Percentiles rank a stretch among this genome's conserved stretches.
Evolutionary conservation across 2,113 vertebrate genomes (phyloP).

Genomic region (Sclerurus mexicanus): DNA sequence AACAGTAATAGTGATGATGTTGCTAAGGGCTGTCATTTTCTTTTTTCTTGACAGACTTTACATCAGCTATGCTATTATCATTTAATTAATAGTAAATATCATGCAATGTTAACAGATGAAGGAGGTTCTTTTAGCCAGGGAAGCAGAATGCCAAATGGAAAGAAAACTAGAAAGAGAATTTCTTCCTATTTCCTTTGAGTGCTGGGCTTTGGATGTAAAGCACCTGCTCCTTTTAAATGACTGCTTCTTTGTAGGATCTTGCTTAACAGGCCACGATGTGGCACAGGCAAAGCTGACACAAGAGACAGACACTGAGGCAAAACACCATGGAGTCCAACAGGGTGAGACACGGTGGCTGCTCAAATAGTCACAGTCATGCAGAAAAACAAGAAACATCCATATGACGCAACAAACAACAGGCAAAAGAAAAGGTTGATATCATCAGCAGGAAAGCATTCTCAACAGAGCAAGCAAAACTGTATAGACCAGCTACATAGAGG

Average conservation of each 20-base stretch:
- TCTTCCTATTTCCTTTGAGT: conserved; percentile 64
- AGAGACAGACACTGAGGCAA: conserved; percentile 74
- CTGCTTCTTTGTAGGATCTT: conserved; percentile 69
- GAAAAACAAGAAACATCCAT: conserved; percentile 72
- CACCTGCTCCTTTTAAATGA: conserved; percentile 70
- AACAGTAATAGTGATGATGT: background rate
- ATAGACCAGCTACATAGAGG: conserved; percentile 71
- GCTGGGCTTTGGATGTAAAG: conserved; percentile 67
- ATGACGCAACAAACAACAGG: conserved; percentile 73
- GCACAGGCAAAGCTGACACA: conserved; percentile 73
- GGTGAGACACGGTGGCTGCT: conserved; percentile 66
- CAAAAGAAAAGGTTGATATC: conserved; percentile 77
- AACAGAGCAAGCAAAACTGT: conserved; percentile 70
- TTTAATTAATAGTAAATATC: conserved; percentile 8
- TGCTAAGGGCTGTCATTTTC: background rate
- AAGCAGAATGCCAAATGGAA: conserved; percentile 44
- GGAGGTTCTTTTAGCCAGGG: conserved; percentile 19
- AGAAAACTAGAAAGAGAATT: conserved; percentile 31
- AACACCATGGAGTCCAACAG: conserved; percentile 72
- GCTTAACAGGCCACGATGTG: conserved; percentile 69
- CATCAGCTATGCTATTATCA: conserved; percentile 3
- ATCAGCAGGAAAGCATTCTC: conserved; percentile 76
- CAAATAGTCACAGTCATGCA: conserved; percentile 73
- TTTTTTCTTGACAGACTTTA: conserved; percentile 20
- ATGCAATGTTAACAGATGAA: conserved; percentile 26